Percentiles rank a stretch among this genome's conserved stretches.
These are phyloP conservation scores for Heterodera filipjevi DNA, from an alignment of 2,888 invertebrate species.

Conservation along the genomic window DNA sequence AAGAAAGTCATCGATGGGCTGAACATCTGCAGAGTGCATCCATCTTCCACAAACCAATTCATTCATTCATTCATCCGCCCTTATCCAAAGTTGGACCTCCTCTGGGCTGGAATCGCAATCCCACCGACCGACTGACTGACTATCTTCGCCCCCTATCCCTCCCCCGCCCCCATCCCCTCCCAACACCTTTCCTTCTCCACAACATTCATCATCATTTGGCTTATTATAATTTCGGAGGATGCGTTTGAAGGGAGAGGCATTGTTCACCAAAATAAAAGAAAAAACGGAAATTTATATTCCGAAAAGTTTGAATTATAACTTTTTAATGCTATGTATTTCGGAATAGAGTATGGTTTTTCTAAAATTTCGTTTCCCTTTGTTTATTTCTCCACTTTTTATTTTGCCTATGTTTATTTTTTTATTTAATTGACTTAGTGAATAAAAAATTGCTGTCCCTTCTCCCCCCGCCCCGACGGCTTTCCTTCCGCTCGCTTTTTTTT, in stretches of 20 bases:
- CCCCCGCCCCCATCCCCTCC: background rate
- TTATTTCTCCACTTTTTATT: background rate
- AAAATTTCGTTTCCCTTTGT: background rate
- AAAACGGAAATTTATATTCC: no score
- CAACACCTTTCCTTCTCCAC: no score
- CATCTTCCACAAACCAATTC: background rate
- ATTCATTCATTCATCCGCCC: background rate
- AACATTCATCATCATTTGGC: no score
- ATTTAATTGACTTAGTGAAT: background rate
- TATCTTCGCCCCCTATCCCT: background rate
- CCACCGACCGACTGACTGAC: background rate
- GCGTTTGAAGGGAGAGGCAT: no score
- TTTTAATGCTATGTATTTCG: no score
- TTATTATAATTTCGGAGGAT: no score
- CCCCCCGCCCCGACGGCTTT: background rate
- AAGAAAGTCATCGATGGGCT: background rate
- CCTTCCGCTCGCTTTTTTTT: background rate
- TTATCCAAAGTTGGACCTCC: constrained; percentile 11
- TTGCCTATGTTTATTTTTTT: no score
- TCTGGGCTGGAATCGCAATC: background rate
- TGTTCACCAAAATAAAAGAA: no score
- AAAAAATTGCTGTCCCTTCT: background rate
- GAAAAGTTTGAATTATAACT: no score
- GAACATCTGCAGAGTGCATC: constrained; percentile 16
- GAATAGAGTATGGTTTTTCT: no score